Percentiles rank a stretch among this genome's conserved stretches.
These are phyloP conservation scores for Sabatieria punctata DNA, from an alignment of 2,888 invertebrate genomes.

Conservation along the genomic window DNA sequence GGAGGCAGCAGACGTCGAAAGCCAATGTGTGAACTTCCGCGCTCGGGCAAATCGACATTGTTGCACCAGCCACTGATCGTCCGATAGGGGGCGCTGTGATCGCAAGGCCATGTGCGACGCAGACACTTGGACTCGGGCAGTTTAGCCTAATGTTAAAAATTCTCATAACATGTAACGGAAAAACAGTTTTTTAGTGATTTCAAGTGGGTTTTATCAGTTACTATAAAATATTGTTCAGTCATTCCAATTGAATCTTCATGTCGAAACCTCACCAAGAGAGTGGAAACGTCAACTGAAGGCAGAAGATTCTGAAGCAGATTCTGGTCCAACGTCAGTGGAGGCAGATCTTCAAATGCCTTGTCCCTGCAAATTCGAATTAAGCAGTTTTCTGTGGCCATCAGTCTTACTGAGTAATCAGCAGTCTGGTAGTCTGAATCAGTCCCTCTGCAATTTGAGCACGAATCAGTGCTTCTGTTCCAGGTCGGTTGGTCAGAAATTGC, in stretches of 20 bases:
- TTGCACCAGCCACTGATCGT: slow-evolving; percentile 23
- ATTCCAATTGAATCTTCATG: too few species aligned
- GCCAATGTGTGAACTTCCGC: slow-evolving; percentile 21
- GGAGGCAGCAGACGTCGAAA: slow-evolving; percentile 21
- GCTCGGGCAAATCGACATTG: slow-evolving; percentile 20
- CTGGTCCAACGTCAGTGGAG: background rate
- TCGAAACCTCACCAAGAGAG: background rate
- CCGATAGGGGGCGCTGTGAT: background rate
- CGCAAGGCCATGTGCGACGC: slow-evolving; percentile 1
- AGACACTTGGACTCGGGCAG: background rate
- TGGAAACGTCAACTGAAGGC: background rate
- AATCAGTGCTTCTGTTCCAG: too few species aligned
- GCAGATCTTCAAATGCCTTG: too few species aligned
- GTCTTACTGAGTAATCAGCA: too few species aligned
- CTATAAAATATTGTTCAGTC: too few species aligned
- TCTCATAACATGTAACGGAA: background rate
- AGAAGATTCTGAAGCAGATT: background rate
- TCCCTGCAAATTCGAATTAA: too few species aligned
- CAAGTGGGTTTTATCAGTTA: background rate
- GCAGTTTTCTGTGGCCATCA: too few species aligned
- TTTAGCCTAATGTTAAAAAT: background rate
- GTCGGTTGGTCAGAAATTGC: too few species aligned
- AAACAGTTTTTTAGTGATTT: background rate
- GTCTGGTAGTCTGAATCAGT: too few species aligned
- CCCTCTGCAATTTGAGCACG: too few species aligned